Base-by-base conservation (phyloP, 1,140 invertebrate genomes). In the Camponotus floridanus region DNA sequence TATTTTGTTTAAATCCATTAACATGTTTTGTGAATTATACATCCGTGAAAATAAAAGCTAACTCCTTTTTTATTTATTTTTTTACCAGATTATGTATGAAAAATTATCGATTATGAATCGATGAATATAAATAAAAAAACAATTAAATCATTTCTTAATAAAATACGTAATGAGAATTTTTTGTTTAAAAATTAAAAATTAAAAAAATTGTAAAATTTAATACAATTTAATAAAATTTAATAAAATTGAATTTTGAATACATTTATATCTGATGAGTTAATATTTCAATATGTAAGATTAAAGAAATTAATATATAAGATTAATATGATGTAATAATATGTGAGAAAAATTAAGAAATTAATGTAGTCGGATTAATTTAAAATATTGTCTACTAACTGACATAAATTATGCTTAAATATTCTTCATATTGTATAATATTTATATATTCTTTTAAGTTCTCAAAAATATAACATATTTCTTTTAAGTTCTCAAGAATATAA, bases 1-100 rank as follows among this genome's bases (percentile, higher is more conserved):
- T 59, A 59, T n/a, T 65, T 65, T 61, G 33, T 15, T 65, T n/a
- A 64, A 65, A 78, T 13, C 15, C n/a, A 42, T 21, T 21, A 61
- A 59, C 5, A 9, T 45, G 39, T 18, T 74, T 74, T 61, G 48
- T n/a, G 3, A 70, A 39, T 79, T 67, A 48, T 65, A 21, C 21
- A 67, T 33, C 33, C 39, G 7, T 55, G 13, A 45, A 9, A 39
- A 45, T n/a, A 55, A 45, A 81, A 61, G 13, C 6, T 71, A 42
- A 15, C 45, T 15, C 36, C 26, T 57, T 36, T 26, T 31, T 55
- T 39, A 48, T 15, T 26, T 26, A 67, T 26, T 71, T 36, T 48
- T 81, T 9, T 78, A 51, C 39, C 6, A 0, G 3, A 39, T 26
- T 26, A 33, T 13, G 13, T 7, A 18, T 42, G 15, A 61, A 51